Base-by-base conservation (phyloP, 2,113 vertebrate genomes). In the Bothrops jararaca region DNA sequence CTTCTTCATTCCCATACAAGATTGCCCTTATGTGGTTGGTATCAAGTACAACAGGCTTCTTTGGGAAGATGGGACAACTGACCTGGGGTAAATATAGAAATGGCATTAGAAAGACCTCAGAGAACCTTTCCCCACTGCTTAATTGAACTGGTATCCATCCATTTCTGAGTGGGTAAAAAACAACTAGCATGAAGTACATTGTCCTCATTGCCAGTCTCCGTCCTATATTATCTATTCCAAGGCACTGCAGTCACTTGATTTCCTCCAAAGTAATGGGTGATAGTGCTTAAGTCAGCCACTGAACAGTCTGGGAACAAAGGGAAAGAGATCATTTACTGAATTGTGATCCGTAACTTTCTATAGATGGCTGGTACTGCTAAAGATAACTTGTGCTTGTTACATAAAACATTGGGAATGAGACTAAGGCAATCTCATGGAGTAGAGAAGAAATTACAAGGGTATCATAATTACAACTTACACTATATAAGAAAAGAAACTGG, bases 21-120 rank as follows among this genome's bases (percentile, higher is more conserved):
- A 97, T 95, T 1, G 96, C 92, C 95, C 96, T 95, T 87, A 93
- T 96, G 96, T 93, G 90, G 54, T 90, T 95, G 94, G 89, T 89
- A 92, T 39, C 53, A 93, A 85, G 86, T 23, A 52, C 13, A 89
- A 94, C 92, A 94, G 45, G 53, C 90, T 90, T 88, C 92, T 54
- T 95, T 94, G 85, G 88, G n/a, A 64, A 93, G 90, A 92, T 91
- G 87, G 13, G 53, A 93, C 94, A 86, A 94, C 60, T 20, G 11
- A 94, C 1, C 89, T 93, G 6, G 8, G 4, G 18, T 45, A 39
- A 2, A 50, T 7, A 74, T 54, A 20, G 34, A 26, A 50, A 3
- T 2, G n/a, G 2, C 74, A 57, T 39, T 26, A 57, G 80, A 86
- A 58, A 85, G n/a, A 34, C n/a, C 13, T 69, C 29, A 34, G 12